These are phyloP conservation scores for Urocynchramus pylzowi DNA, from an alignment of 2,113 vertebrate species.

Conservation along the genomic window DNA sequence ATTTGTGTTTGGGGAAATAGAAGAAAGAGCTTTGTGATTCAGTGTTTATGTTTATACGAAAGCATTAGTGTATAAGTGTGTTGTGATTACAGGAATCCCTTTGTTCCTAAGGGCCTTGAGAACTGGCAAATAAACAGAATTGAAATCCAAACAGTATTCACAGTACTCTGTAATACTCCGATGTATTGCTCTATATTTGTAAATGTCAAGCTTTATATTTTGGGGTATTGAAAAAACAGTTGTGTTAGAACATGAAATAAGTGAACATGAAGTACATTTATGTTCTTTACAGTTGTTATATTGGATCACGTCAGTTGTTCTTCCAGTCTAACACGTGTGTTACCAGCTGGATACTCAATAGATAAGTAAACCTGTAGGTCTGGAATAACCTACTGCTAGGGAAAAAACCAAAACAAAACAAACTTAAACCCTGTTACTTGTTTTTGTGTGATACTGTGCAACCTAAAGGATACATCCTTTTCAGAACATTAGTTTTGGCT, in stretches of 20 bases:
- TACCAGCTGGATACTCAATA: background rate
- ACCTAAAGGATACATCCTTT: background rate
- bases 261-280: background rate
- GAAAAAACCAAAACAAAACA: background rate
- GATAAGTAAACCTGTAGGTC: background rate
- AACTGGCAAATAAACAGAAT: background rate
- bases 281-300: background rate
- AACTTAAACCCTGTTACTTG: background rate
- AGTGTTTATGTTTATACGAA: background rate
- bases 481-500: background rate
- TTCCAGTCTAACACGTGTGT: background rate
- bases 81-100: background rate
- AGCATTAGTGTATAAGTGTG: background rate
- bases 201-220: background rate
- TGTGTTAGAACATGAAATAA: background rate
- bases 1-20: background rate
- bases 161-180: background rate
- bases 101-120: background rate
- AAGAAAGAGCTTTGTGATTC: background rate
- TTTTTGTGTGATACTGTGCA: background rate
- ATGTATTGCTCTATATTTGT: background rate
- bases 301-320: background rate
- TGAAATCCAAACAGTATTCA: background rate
- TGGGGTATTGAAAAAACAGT: accelerated
- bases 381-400: background rate